These are phyloP conservation scores for Schizopygopsis pylzovi DNA, from an alignment of 2,797 vertebrate genomes.

Conservation along the genomic window DNA sequence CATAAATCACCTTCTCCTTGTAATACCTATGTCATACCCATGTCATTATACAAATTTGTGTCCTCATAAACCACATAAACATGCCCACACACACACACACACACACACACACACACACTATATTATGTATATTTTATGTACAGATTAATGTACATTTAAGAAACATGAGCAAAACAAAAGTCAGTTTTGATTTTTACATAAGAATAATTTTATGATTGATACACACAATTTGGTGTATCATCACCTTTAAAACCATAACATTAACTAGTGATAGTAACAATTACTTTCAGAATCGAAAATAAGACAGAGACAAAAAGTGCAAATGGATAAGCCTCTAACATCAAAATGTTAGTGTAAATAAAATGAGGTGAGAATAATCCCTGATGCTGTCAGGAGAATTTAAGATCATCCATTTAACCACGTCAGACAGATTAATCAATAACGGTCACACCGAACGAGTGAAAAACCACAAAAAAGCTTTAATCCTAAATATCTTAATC, in stretches of 20 bases:
- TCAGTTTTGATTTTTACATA: too few relatives aligned
- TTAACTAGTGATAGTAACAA: not conserved
- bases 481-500: conserved; percentile 52
- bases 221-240: not conserved
- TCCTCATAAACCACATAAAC: too few relatives aligned
- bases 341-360: conserved; percentile 25
- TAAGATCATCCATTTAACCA: conserved; percentile 22
- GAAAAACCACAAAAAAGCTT: not conserved
- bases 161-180: too few relatives aligned
- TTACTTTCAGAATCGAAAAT: not conserved
- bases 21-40: too few relatives aligned
- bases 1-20: too few relatives aligned
- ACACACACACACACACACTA: too few relatives aligned
- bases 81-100: too few relatives aligned
- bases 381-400: conserved; percentile 36
- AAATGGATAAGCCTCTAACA: not conserved
- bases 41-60: too few relatives aligned
- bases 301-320: not conserved
- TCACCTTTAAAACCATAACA: not conserved
- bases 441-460: not conserved
- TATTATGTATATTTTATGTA: too few relatives aligned
- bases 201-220: too few relatives aligned
- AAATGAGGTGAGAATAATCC: conserved; percentile 17
- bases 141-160: too few relatives aligned
- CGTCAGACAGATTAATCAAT: conserved; percentile 23